A percentile compares a stretch with the other conserved stretches of the same genome.
Conservation (phyloP, 2,888 invertebrate species). For the Trimorus sp. region DNA sequence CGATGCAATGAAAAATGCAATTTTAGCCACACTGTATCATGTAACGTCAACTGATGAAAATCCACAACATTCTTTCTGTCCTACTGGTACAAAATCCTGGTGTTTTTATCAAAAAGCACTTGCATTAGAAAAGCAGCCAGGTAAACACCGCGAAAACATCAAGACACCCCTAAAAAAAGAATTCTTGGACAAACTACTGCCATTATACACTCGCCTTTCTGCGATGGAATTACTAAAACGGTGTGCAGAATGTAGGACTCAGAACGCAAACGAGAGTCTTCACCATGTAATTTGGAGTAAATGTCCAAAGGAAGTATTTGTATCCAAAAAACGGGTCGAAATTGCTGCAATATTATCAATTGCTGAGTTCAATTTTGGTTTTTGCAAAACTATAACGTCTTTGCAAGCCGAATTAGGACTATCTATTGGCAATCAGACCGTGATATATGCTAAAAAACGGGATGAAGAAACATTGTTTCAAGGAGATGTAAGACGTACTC, state of each 20-base stretch:
- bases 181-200: conserved; percentile 1
- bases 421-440: background rate
- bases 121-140: background rate
- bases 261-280: conserved; percentile 1
- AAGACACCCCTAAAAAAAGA: conserved; percentile 2
- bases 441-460: background rate
- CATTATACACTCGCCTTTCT: conserved; percentile 2
- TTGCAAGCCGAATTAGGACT: background rate
- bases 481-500: no score
- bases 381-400: no score
- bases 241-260: conserved; percentile 2
- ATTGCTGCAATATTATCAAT: no score
- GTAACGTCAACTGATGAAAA: no score
- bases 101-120: no score
- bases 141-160: background rate
- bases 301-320: no score
- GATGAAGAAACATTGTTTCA: no score
- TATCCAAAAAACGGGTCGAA: no score
- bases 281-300: no score
- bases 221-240: background rate
- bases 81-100: no score
- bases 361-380: no score
- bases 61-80: no score
- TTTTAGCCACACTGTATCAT: background rate
- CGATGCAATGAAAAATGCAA: conserved; percentile 1